Evolutionary conservation across 2,113 vertebrate genomes (phyloP), one percentile per base, ranked within the genome.

Genomic region (Seriola aureovittata): DNA sequence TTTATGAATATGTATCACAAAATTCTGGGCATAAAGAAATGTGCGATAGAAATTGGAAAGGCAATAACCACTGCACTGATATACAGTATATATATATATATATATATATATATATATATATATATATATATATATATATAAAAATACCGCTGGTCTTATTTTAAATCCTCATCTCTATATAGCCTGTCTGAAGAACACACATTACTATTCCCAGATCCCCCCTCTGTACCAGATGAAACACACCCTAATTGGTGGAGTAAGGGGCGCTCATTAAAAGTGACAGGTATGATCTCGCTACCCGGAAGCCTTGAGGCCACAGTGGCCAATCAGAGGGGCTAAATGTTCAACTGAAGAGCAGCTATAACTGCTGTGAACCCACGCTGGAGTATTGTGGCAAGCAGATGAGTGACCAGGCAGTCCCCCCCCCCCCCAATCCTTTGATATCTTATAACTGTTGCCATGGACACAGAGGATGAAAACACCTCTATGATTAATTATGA

Each of bases 241-340:
- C 60, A 69, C 19, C 13, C 57, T 88, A 92, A 89, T 82, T 87
- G 76, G 46, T 4, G 10, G 44, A 58, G 57, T 42, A 44, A 58
- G 66, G 66, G 34, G 16, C 0, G 17, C 70, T 90, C 68, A 85
- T 91, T 91, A 90, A 85, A 88, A 91, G 42, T 74, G 85, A 83
- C 86, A 79, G 78, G 66, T 82, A 83, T 52, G 69, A 82, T 84
- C 16, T 76, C n/a, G 46, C n/a, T 55, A 84, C 79, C 70, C 71
- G 21, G 57, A 81, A 73, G 62, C 70, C 59, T 32, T 19, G 12
- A 76, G 74, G 80, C 57, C 81, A 34, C 64, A 14, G 62, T 12
- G 34, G 69, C 55, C 71, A 21, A 76, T 86, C 66, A 72, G 38
- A 78, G 50, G n/a, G 48, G 71, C 60, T 89, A 85, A 93, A 82